Evolutionary conservation across 2,797 vertebrate species (phyloP), one percentile per base, ranked within the genome.

Genomic region (Dendrocincla fuliginosa): DNA sequence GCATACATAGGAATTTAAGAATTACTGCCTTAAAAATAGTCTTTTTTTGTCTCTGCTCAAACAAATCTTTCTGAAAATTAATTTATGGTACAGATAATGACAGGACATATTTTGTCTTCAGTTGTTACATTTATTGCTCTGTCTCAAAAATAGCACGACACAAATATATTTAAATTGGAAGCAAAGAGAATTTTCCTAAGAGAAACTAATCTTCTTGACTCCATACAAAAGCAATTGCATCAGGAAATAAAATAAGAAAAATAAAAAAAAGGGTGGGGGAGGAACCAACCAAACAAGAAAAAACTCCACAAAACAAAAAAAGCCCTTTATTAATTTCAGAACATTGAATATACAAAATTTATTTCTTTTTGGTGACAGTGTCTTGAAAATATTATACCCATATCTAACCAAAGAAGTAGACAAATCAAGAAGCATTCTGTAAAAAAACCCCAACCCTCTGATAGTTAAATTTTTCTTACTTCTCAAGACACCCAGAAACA

Each of bases 251-350:
- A 90, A 52, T 12, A 70, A 77, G 14, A 25, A 75, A 30, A 78
- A 64, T 70, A 49, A 5, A 77, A 49, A 47, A 46, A 46, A 25
- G 13, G 7, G 69, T 4, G 5, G 3, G 4, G 3, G 28, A 9
- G 3, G 28, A 12, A 7, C 0, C 15, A 41, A 52, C 27, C 12
- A 35, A 56, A 25, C 2, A 5, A 22, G 18, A 25, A 44, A 42
- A 52, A 24, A 1, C 0, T 0, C 0, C 18, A 14, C 18, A 9
- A 16, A 23, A 42, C 14, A 32, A 32, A 24, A 56, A 11, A n/a
- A 41, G 6, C 5, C 0, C 1, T 19, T 18, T 41, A 59, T 2
- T 3, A n/a, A 90, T 68, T 81, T 65, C 30, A 79, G 35, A 80
- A 71, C 14, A 59, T 0, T 68, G 41, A 77, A 64, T 19, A 28